Base-by-base conservation (phyloP, 2,113 vertebrate species). In the Camelus bactrianus region DNA sequence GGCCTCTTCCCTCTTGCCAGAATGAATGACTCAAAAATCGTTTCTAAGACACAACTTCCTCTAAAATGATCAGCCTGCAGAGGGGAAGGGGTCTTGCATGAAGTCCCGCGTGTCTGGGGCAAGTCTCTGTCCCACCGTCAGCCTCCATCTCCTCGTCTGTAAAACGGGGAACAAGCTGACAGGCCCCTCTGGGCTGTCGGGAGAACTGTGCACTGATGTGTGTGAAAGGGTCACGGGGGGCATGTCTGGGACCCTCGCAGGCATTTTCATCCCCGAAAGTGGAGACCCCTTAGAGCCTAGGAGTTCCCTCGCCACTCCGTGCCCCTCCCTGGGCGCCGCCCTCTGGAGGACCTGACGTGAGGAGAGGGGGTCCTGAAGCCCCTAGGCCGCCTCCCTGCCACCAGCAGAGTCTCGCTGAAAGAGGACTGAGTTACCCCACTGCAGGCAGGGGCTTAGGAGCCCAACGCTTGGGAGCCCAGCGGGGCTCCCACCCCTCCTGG, bases 21-120 rank as follows among this genome's bases (percentile, higher is more conserved):
- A 48, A 80, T 14, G 38, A 35, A 60, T 17, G 17, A 69, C 58
- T 91, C 82, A 30, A n/a, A 52, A 75, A 56, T 24, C 16, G 32
- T 73, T 80, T 85, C 80, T 46, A 35, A 89, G 84, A 69, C 32
- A 28, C 62, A 58, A 17, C 88, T 28, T 58, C 67, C 67, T 73
- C 48, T 56, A 24, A 42, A 4, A 42, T 42, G 38, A 42, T 42
- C 38, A 42, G 38, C 5, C 38, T 42, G 38, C 38, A 42, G 38
- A 42, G 38, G 38, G 38, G 38, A 42, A 42, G 38, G 17, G 42
- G 50, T 20, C 65, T 52, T 0, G 10, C 8, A 4, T 42, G 22
- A 28, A 10, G n/a, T 15, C 6, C 32, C 8, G 1, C n/a, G 75
- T 13, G 8, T 9, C 38, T 16, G 5, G 3, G 42, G 12, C 14